Evolutionary conservation across 2,797 vertebrate species (phyloP), one percentile per base, ranked within the genome.

Genomic region (Ctenopoma multispine): DNA sequence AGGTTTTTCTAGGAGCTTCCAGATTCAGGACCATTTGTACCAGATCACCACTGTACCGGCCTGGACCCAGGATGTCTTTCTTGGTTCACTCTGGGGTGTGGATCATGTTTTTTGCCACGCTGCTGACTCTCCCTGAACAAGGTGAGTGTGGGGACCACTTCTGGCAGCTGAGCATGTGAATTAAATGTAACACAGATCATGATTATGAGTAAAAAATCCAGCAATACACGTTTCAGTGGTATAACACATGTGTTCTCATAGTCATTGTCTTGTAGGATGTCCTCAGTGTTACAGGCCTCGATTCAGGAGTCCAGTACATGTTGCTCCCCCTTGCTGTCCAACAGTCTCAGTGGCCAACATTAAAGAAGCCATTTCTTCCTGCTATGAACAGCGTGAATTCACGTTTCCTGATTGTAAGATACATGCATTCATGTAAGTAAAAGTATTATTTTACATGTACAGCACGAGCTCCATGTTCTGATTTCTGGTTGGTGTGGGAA

Each of bases 401-500:
- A 21, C 11, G 8, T 59, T 54, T 53, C 0, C 6, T 51, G 10
- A 63, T 0, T 75, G 72, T 6, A 18, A 3, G 20, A 12, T 40
- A 6, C 59, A 58, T 2, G 59, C 65, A 8, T 73, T 53, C 48
- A 29, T 66, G 63, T 66, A 40, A 66, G 57, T 48, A 21, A 48
- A 21, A 23, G 1, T 14, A 41, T 41, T 15, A 12, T 14, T 40
- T 4, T 8, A 40, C 11, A 40, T 4, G 4, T 41, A 41, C 40
- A 41, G 14, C 14, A 41, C 14, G 14, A 41, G 13, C 13, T 41
- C 5, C 13, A 4, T 41, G 15, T 15, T 43, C 40, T n/a, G 15
- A 1, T 17, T 5, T 17, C 1, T 44, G 14, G 5, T 43, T 18
- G 41, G 1, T 17, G 17, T 7, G 17, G 41, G 8, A 17, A 44